Conservation (phyloP, 2,797 vertebrate genomes). For the Anguilla marmorata region DNA sequence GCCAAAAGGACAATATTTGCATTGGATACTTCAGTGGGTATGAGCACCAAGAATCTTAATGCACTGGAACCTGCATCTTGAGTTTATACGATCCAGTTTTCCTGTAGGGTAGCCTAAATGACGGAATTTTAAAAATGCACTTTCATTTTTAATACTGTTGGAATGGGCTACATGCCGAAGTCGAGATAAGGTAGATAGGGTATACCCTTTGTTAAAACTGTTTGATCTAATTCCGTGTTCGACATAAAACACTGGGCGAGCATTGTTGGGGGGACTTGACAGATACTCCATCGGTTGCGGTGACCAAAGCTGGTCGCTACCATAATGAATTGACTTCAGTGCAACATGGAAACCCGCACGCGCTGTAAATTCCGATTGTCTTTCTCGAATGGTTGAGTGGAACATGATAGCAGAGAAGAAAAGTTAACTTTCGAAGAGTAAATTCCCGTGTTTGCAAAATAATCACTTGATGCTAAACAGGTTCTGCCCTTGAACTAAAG, state of each 20-base stretch:
- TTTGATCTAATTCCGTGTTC: slow-evolving; percentile 13
- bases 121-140: slow-evolving; percentile 22
- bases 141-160: neutral
- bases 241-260: neutral
- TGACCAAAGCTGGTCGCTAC: neutral
- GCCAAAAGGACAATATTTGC: slow-evolving; percentile 25
- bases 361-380: neutral
- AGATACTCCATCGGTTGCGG: neutral
- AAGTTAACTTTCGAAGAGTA: neutral
- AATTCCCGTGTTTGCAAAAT: neutral
- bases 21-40: slow-evolving; percentile 8
- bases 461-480: neutral
- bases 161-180: neutral
- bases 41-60: slow-evolving; percentile 22
- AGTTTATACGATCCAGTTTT: slow-evolving; percentile 10
- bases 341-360: neutral
- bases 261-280: neutral
- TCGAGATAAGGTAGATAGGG: neutral
- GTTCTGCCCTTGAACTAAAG: neutral
- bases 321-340: neutral
- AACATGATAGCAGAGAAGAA: neutral
- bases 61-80: slow-evolving; percentile 15
- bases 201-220: neutral
- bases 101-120: neutral
- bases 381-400: neutral